Conservation (phyloP, 2,113 vertebrate genomes). For the Brachyistius frenatus region DNA sequence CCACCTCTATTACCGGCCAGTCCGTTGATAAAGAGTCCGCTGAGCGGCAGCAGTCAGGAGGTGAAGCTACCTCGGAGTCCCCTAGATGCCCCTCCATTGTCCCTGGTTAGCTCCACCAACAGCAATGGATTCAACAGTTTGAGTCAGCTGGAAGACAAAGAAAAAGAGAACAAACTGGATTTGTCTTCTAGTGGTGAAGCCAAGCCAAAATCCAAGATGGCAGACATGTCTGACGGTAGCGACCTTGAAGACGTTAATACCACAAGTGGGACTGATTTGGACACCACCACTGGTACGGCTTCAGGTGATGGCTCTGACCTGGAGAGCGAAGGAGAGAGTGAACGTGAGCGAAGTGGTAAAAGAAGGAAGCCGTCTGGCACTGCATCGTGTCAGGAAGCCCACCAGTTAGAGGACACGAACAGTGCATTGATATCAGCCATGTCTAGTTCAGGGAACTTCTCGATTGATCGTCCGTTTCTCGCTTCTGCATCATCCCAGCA, state of each 20-base stretch:
- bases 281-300: slow-evolving; percentile 95
- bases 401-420: slow-evolving; percentile 84
- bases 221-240: slow-evolving; percentile 94
- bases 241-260: slow-evolving; percentile 99
- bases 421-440: slow-evolving; percentile 81
- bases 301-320: slow-evolving; percentile 93
- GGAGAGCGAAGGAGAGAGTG: slow-evolving; percentile 92
- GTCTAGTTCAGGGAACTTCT: slow-evolving; percentile 82
- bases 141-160: slow-evolving; percentile 85
- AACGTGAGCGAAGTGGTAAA: slow-evolving; percentile 85
- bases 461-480: slow-evolving; percentile 89
- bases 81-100: slow-evolving; percentile 87
- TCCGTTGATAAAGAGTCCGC: slow-evolving; percentile 92
- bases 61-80: slow-evolving; percentile 91
- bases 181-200: slow-evolving; percentile 84
- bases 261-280: slow-evolving; percentile 96
- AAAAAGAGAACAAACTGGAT: slow-evolving; percentile 86
- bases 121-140: slow-evolving; percentile 81
- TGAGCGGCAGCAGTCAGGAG: slow-evolving; percentile 88
- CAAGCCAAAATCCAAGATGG: slow-evolving; percentile 91
- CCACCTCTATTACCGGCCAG: slow-evolving; percentile 95
- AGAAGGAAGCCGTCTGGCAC: slow-evolving; percentile 78
- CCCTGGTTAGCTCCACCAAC: slow-evolving; percentile 87
- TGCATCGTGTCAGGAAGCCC: slow-evolving; percentile 77
- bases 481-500: slow-evolving; percentile 88